Conservation (phyloP, 1,140 invertebrate genomes). For the Drosophila bocqueti region DNA sequence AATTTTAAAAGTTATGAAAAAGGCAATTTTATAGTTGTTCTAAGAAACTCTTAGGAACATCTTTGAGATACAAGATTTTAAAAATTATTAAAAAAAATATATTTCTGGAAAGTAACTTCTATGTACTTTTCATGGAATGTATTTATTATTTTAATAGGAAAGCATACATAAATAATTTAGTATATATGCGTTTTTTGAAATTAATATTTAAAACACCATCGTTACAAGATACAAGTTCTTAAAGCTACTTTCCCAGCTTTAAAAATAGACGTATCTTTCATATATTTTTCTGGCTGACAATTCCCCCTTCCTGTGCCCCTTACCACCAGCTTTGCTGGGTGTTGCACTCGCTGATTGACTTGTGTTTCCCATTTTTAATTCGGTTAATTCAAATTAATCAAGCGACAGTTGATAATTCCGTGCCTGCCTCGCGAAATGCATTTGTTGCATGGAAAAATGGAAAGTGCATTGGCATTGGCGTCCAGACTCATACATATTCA, state of each 20-base stretch:
- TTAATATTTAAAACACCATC: too few species aligned
- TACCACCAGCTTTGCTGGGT: slow-evolving; percentile 21
- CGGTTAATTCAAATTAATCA: slow-evolving; percentile 57
- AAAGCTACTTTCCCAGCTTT: not conserved
- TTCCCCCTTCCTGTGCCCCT: not conserved
- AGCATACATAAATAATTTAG: too few species aligned
- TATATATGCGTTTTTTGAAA: too few species aligned
- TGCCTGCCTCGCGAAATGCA: slow-evolving; percentile 24
- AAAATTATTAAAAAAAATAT: too few species aligned
- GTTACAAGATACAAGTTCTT: too few species aligned
- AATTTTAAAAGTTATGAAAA: too few species aligned
- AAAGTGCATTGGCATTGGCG: slow-evolving; percentile 52
- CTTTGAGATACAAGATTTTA: too few species aligned
- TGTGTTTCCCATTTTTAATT: slow-evolving; percentile 58
- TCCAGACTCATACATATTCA: slow-evolving; percentile 52
- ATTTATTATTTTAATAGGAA: too few species aligned
- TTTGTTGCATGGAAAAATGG: slow-evolving; percentile 48
- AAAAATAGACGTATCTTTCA: not conserved
- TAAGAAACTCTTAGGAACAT: too few species aligned
- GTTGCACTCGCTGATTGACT: slow-evolving; percentile 55
- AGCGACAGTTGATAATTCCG: slow-evolving; percentile 50
- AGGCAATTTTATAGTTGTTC: too few species aligned
- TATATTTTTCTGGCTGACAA: not conserved
- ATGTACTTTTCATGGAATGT: too few species aligned
- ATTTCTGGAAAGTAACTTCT: too few species aligned